Conservation (phyloP, 2,113 vertebrate genomes). For the Camelus dromedarius region DNA sequence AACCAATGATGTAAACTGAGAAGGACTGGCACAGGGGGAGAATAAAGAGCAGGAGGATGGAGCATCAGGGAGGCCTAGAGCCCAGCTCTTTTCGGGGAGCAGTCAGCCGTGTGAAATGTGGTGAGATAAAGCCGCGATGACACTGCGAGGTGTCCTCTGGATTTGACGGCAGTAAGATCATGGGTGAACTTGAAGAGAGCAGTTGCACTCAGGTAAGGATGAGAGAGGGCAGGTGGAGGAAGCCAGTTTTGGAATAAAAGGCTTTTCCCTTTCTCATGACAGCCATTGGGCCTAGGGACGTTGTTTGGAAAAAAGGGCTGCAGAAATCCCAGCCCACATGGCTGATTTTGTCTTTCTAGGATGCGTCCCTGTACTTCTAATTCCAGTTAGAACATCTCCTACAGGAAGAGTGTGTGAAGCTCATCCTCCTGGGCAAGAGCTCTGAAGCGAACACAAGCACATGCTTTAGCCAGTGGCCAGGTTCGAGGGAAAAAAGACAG, state of each 20-base stretch:
- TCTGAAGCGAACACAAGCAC: neutral
- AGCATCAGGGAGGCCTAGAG: neutral
- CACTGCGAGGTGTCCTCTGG: neutral
- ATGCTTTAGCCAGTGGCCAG: neutral
- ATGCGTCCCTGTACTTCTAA: neutral
- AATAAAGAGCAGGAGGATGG: neutral
- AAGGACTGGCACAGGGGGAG: neutral
- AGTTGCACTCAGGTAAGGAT: neutral
- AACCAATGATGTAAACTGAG: neutral
- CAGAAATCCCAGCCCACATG: neutral
- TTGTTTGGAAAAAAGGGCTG: neutral
- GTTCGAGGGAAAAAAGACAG: neutral
- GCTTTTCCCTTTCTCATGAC: neutral
- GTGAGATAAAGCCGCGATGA: neutral
- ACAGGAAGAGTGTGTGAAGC: neutral
- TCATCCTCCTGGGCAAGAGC: neutral
- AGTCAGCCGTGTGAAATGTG: neutral
- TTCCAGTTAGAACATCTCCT: neutral
- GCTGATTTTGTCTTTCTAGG: neutral
- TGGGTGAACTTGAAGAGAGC: neutral
- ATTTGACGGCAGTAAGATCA: neutral
- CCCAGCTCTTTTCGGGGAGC: neutral
- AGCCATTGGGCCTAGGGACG: neutral
- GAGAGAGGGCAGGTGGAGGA: neutral
- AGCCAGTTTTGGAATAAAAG: neutral